Base-by-base conservation (phyloP, 2,797 vertebrate genomes). In the Hydrolagus colliei region DNA sequence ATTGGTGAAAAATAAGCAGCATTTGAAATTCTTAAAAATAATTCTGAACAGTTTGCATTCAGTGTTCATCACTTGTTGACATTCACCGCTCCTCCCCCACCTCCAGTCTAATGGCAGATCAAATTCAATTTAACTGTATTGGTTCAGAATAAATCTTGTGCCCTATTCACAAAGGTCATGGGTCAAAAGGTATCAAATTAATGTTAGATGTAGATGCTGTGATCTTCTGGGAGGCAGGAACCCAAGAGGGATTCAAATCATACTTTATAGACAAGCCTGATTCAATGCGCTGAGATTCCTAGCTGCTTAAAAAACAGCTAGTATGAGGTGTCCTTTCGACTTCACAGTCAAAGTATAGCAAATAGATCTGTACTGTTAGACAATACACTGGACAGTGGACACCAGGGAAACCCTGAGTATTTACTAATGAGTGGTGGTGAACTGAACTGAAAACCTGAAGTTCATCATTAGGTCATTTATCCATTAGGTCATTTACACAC, bases 181-280 rank as follows among this genome's bases (percentile, higher is more conserved):
- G 62, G 79, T 68, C 79, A 84, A 84, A 84, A 32, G 35, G 79
- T 84, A 84, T 84, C 65, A 84, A 84, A 84, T 84, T 41, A 84
- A 63, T 71, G 62, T 84, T 35, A 84, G 65, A 84, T 84, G 79
- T 35, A 41, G 32, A 84, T 84, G 27, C 79, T 84, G 79, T 84
- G 65, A 84, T 84, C 79, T 84, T 68, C 27, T 35, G 41, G 32
- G 32, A 68, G 9, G 79, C 27, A 7, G 27, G 11, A 84, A 84
- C 35, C 32, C 65, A 84, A 27, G 63, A 84, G 79, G 79, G 65
- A 84, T 84, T 84, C 32, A 84, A 84, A 52, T 84, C 35, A 84
- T 18, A 20, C 32, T 84, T 84, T 71, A 84, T 52, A 84, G n/a
- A 71, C 52, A 67, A 32, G 27, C 65, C n/a, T 84, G 65, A 68